Evolutionary conservation across 2,113 vertebrate genomes (phyloP).

Genomic region (Aptenodytes forsteri): DNA sequence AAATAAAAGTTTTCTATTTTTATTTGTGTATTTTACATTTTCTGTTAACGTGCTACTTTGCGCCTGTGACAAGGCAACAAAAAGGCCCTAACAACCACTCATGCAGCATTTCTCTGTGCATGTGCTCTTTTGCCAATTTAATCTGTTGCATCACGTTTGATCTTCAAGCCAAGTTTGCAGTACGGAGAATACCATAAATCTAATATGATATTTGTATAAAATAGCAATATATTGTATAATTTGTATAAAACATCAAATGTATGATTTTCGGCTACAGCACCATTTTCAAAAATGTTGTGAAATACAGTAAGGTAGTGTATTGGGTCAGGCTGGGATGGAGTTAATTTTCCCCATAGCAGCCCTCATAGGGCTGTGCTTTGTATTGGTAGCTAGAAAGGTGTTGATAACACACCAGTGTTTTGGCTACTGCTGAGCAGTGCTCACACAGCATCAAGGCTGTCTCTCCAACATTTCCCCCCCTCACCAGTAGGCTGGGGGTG

Average conservation of each 20-base stretch:
- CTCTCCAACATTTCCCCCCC: neutral
- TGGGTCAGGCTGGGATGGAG: neutral
- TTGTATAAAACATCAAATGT: neutral
- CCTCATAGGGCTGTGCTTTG: neutral
- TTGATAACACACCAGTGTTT: neutral
- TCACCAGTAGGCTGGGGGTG: neutral
- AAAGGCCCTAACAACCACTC: neutral
- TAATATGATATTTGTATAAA: neutral
- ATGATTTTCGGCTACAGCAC: neutral
- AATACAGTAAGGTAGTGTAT: neutral
- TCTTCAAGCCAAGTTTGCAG: neutral
- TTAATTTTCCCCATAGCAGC: neutral
- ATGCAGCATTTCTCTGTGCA: neutral
- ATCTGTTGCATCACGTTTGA: neutral
- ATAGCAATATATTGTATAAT: neutral
- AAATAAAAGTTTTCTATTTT: neutral
- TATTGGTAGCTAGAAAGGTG: neutral
- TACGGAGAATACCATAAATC: neutral
- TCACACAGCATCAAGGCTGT: neutral
- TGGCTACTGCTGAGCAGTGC: neutral
- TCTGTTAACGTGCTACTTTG: neutral
- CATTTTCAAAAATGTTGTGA: neutral
- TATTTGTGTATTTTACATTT: neutral
- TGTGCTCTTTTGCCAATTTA: neutral
- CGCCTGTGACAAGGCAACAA: neutral